Conservation (phyloP, 2,888 invertebrate species). For the Notodonta dromedarius region DNA sequence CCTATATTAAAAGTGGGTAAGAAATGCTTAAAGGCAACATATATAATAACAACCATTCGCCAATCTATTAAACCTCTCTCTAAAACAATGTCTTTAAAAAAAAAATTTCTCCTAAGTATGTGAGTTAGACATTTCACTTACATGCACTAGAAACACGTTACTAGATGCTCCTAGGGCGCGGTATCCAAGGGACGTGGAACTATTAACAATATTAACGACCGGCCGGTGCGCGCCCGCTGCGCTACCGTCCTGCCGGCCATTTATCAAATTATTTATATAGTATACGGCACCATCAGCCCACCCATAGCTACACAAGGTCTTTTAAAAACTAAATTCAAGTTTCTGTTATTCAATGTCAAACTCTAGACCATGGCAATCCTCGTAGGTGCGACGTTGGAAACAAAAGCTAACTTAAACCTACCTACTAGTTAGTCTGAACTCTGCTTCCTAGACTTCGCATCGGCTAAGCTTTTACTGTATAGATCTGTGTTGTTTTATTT, state of each 20-base stretch:
- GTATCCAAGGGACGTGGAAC: slow-evolving; percentile 41
- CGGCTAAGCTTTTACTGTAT: too few relatives aligned
- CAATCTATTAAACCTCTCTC: too few relatives aligned
- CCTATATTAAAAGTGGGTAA: too few relatives aligned
- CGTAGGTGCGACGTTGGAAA: too few relatives aligned
- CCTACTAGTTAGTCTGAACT: too few relatives aligned
- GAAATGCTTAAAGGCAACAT: too few relatives aligned
- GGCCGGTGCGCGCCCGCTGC: slow-evolving; percentile 59
- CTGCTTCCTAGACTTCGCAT: too few relatives aligned
- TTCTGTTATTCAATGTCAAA: not conserved
- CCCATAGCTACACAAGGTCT: slow-evolving; percentile 54
- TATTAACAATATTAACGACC: slow-evolving; percentile 64
- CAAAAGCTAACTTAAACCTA: too few relatives aligned
- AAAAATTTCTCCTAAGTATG: not conserved
- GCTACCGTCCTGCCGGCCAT: slow-evolving; percentile 63
- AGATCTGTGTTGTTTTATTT: too few relatives aligned
- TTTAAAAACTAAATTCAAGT: slow-evolving; percentile 30
- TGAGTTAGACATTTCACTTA: not conserved
- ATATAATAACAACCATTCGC: too few relatives aligned
- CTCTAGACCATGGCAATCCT: not conserved
- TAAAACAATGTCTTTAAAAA: too few relatives aligned
- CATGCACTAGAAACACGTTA: slow-evolving; percentile 1
- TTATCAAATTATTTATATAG: slow-evolving; percentile 73
- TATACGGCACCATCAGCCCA: slow-evolving; percentile 48
- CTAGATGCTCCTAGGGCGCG: slow-evolving; percentile 29